These are phyloP conservation scores for Drosophila merina DNA, from an alignment of 2,888 invertebrate species.

Conservation along the genomic window DNA sequence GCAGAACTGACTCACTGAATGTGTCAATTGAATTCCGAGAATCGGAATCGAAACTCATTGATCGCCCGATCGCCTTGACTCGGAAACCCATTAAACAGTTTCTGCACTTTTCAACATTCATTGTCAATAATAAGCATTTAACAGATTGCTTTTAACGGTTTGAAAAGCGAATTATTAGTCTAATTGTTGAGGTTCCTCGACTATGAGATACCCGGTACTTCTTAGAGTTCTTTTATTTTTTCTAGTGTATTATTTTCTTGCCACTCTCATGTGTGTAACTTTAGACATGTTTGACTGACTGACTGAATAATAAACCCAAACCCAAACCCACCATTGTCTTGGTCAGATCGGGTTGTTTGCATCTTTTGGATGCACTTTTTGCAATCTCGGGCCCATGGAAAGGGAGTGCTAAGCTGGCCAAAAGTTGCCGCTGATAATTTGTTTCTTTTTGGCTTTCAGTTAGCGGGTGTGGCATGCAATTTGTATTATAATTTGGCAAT, in stretches of 20 bases:
- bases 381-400: conserved; percentile 3
- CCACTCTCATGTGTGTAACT: conserved; percentile 4
- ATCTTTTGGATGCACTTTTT: conserved; percentile 18
- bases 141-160: neutral
- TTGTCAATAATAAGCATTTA: conserved; percentile 4
- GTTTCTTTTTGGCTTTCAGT: conserved; percentile 1
- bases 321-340: conserved; percentile 24
- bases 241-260: neutral
- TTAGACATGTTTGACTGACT: conserved; percentile 39
- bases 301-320: conserved; percentile 21
- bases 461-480: conserved; percentile 66
- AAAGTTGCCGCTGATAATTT: conserved; percentile 11
- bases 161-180: neutral
- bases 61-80: conserved; percentile 24
- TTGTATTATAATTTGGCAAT: conserved; percentile 74
- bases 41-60: conserved; percentile 1
- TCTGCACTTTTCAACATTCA: conserved; percentile 19
- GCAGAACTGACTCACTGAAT: conserved; percentile 12
- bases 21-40: conserved; percentile 27
- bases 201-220: neutral
- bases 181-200: neutral
- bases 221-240: neutral
- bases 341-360: conserved; percentile 21
- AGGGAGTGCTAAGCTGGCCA: conserved; percentile 36
- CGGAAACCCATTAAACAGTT: conserved; percentile 21